A percentile compares a stretch with the other conserved stretches of the same genome.
These are phyloP conservation scores for Lacerta bilineata DNA, from an alignment of 2,797 vertebrate species.

Conservation along the genomic window DNA sequence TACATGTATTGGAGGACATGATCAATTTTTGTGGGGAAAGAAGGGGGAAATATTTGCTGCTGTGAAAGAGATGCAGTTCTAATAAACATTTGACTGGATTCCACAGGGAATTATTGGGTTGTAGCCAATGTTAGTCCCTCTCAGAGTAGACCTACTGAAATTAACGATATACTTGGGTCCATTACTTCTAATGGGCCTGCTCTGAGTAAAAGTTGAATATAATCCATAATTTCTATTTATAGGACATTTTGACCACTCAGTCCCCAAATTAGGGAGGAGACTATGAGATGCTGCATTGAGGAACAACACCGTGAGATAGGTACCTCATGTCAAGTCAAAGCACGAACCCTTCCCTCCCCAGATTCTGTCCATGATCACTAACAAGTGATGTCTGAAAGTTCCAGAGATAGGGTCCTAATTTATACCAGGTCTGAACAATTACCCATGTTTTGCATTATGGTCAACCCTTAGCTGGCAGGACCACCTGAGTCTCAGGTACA, in stretches of 20 bases:
- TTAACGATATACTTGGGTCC: no score
- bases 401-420: not conserved
- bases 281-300: not conserved
- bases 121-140: no score
- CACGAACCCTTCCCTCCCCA: not conserved
- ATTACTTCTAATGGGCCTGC: no score
- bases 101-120: not conserved
- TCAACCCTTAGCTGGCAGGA: not conserved
- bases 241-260: not conserved
- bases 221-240: no score
- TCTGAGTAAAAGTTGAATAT: no score
- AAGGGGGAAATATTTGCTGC: not conserved
- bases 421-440: not conserved
- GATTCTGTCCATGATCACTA: not conserved
- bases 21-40: not conserved
- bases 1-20: not conserved
- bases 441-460: not conserved
- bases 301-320: not conserved
- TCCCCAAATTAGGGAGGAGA: not conserved
- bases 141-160: no score
- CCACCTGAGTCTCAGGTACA: not conserved
- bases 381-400: not conserved
- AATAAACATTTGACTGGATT: not conserved
- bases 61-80: not conserved
- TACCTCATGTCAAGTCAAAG: not conserved